Evolutionary conservation across 2,888 invertebrate species (phyloP).

Genomic region (Ormyrus pomaceus): DNA sequence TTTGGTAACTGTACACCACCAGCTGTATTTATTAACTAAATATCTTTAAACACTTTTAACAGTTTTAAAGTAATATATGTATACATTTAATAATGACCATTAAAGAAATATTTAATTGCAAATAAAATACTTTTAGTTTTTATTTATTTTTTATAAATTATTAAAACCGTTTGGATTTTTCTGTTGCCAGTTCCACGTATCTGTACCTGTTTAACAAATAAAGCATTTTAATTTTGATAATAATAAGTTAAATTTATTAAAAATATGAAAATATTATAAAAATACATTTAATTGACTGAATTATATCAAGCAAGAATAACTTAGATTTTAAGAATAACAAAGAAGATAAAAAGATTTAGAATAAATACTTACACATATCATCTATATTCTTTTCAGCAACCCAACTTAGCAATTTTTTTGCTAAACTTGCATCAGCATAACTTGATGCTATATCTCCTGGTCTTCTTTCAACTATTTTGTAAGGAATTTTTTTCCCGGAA

Average conservation of each 20-base stretch:
- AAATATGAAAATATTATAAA: background rate
- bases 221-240: constrained; percentile 11
- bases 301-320: too few species aligned
- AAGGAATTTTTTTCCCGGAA: constrained; percentile 84
- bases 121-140: background rate
- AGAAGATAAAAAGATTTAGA: too few species aligned
- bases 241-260: background rate
- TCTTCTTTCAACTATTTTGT: constrained; percentile 84
- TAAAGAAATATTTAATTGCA: constrained; percentile 21
- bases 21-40: constrained; percentile 39
- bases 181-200: constrained; percentile 93
- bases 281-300: too few species aligned
- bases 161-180: constrained; percentile 86
- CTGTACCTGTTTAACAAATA: constrained; percentile 76
- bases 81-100: constrained; percentile 24
- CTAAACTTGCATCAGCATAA: constrained; percentile 89
- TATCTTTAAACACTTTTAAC: constrained; percentile 31
- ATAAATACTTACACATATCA: constrained; percentile 86
- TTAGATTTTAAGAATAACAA: too few species aligned
- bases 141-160: constrained; percentile 12
- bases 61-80: constrained; percentile 34
- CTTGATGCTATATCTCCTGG: constrained; percentile 90
- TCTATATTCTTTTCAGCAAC: constrained; percentile 83
- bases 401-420: constrained; percentile 89
- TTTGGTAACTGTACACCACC: constrained; percentile 70